These are phyloP conservation scores for Sander vitreus DNA, from an alignment of 2,113 vertebrate species.

Conservation along the genomic window DNA sequence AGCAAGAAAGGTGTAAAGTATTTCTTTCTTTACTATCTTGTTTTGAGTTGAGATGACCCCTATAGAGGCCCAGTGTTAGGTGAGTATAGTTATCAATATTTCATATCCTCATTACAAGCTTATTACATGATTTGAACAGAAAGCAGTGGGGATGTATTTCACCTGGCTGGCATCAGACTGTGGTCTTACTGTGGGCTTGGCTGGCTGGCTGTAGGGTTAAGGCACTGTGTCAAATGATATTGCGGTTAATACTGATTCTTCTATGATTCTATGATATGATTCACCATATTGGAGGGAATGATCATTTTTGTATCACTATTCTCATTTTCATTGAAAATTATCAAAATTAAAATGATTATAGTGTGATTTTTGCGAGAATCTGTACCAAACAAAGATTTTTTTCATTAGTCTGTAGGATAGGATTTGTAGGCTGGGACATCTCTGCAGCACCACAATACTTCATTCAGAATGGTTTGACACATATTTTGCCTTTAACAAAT, in stretches of 20 bases:
- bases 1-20: background rate
- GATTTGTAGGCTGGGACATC: too few species aligned
- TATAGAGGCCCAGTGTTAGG: constrained; percentile 28
- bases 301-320: too few species aligned
- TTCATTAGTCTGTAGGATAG: too few species aligned
- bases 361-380: too few species aligned
- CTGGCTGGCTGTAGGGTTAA: background rate
- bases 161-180: constrained; percentile 24
- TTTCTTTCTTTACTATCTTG: constrained; percentile 15
- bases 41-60: constrained; percentile 17
- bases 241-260: background rate
- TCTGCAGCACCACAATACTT: too few species aligned
- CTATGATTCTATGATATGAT: too few species aligned
- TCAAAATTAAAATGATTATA: too few species aligned
- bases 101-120: constrained; percentile 81
- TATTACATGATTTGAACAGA: constrained; percentile 80
- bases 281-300: too few species aligned
- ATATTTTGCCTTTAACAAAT: too few species aligned
- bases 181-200: background rate
- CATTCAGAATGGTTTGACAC: too few species aligned
- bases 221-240: background rate
- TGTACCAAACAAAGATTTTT: too few species aligned
- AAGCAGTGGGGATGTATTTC: constrained; percentile 74
- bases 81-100: constrained; percentile 77
- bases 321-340: too few species aligned